phyloP scores from a whole-genome alignment of 2,888 invertebrate genomes.

The Ctena decussata region DNA sequence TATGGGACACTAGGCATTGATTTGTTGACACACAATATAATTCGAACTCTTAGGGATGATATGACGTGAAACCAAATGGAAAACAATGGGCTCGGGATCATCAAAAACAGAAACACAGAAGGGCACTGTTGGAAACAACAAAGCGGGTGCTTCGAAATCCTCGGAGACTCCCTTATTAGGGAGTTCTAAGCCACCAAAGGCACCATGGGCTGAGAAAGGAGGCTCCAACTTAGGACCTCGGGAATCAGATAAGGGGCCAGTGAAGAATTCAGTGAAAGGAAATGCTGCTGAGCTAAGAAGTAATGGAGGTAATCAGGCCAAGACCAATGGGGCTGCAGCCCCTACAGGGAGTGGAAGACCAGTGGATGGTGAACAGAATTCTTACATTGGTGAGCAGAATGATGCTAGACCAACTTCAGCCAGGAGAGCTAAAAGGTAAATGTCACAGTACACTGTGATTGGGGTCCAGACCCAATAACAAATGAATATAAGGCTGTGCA shows the following conservation, averaged over 20 bases:
- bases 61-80: too few species aligned
- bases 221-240: neutral
- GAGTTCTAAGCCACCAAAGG: slow-evolving; percentile 32
- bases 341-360: neutral
- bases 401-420: neutral
- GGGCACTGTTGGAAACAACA: neutral
- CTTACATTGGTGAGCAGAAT: neutral
- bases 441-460: neutral
- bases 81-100: slow-evolving; percentile 28
- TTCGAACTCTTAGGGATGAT: too few species aligned
- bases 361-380: too few species aligned
- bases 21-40: too few species aligned
- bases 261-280: neutral
- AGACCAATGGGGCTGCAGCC: neutral
- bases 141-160: neutral
- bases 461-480: too few species aligned
- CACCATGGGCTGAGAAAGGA: neutral
- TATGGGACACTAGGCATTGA: too few species aligned
- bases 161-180: slow-evolving; percentile 8
- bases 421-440: neutral
- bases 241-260: neutral
- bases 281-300: neutral
- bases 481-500: too few species aligned
- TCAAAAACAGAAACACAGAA: neutral
- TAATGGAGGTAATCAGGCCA: neutral